A percentile compares a stretch with the other conserved stretches of the same genome.
These are phyloP conservation scores for Heptranchias perlo DNA, from an alignment of 2,113 vertebrate species.

Conservation along the genomic window DNA sequence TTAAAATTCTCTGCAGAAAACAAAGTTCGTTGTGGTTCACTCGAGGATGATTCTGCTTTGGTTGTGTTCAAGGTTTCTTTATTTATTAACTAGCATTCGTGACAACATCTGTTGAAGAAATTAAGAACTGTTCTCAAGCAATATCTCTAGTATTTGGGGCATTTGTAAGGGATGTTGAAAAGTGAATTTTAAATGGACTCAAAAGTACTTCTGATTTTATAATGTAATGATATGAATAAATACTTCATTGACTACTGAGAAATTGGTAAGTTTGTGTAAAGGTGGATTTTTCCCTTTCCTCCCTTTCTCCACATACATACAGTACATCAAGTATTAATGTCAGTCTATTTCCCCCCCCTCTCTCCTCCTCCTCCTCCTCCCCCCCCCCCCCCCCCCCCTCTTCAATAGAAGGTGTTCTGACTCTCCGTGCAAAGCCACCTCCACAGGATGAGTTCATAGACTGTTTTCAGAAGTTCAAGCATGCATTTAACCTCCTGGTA, in stretches of 20 bases:
- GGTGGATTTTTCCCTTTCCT: not conserved
- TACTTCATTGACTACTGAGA: not conserved
- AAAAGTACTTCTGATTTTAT: not conserved
- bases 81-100: not conserved
- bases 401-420: slow-evolving; percentile 88
- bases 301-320: not conserved
- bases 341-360: not conserved
- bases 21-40: not conserved
- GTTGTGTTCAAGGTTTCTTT: not conserved
- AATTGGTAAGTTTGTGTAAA: not conserved
- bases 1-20: not conserved
- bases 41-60: not conserved
- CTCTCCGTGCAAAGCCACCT: slow-evolving; percentile 82
- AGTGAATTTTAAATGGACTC: not conserved
- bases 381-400: not conserved
- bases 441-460: slow-evolving; percentile 80
- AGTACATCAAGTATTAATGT: not conserved
- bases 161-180: not conserved
- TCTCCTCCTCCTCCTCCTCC: not conserved
- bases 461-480: slow-evolving; percentile 96
- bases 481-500: slow-evolving; percentile 95
- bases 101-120: not conserved
- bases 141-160: not conserved
- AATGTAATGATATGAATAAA: not conserved
- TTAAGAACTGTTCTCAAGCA: not conserved